Base-by-base conservation (phyloP, 2,888 invertebrate genomes). In the Schrankia costaestrigalis region DNA sequence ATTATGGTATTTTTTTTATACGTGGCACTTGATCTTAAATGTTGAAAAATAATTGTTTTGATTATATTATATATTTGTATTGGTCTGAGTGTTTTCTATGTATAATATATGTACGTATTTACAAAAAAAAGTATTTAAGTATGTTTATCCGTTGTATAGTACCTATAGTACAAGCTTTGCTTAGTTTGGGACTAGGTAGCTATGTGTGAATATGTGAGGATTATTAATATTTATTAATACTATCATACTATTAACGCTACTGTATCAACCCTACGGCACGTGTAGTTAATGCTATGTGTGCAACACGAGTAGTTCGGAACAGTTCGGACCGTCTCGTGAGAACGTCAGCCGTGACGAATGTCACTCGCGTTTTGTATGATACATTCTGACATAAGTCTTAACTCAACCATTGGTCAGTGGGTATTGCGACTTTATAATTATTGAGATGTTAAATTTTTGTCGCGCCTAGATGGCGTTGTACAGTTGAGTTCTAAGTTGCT, bases 251-350 rank as follows among this genome's bases (percentile, higher is more conserved):
- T 21, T n/a, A 5, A 21, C 10, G 3, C n/a, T n/a, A n/a, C n/a
- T 4, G 8, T 25, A n/a, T 2, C 13, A 25, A n/a, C 25, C 25
- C 25, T 27, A 11, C 11, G n/a, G 10, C 15, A 15, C 15, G n/a
- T 18, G 6, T 26, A 12, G 27, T 41, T 83, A 82, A 84, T 83
- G 83, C 75, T 47, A 59, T 50, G 63, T 58, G 30, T 51, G 71
- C 74, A 84, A 84, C 74, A 83, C 84, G 75, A 73, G 85, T 82
- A 85, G 83, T 81, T 63, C 74, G 75, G 12, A 30, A 26, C 25
- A 10, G 18, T 25, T 14, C 11, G 3, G 43, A 30, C 33, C 75
- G 80, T 77, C 79, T 63, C 78, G 81, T 84, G 83, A 78, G 83
- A 85, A 82, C 73, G 64, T 52, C 46, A 42, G 29, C 70, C 69